Evolutionary conservation across 2,797 vertebrate genomes (phyloP).

Genomic region (Otolemur crassicaudatus): DNA sequence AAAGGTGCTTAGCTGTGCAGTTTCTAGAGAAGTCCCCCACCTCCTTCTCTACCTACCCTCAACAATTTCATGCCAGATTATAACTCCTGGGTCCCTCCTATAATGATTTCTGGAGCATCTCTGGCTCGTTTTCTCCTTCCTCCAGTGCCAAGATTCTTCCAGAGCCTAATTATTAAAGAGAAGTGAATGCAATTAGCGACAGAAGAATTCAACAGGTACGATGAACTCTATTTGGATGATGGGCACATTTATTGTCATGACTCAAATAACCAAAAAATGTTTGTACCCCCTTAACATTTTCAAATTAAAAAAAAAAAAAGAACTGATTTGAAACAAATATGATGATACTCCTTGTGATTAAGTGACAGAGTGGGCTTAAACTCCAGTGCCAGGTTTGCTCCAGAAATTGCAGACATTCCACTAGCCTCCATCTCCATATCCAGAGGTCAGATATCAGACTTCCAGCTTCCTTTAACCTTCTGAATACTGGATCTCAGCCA

Average conservation of each 20-base stretch:
- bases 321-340: neutral
- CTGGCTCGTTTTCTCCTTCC: neutral
- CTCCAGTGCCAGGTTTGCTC: neutral
- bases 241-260: neutral
- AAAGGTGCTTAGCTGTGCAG: neutral
- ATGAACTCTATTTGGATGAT: neutral
- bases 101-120: neutral
- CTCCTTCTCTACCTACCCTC: neutral
- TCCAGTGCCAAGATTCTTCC: neutral
- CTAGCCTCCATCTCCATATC: neutral
- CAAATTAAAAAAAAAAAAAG: neutral
- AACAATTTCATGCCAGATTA: neutral
- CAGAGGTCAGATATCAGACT: neutral
- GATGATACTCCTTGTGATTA: neutral
- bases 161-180: conserved; percentile 22
- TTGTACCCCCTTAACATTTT: neutral
- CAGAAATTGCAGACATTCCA: neutral
- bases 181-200: neutral
- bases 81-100: neutral
- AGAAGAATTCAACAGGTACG: neutral
- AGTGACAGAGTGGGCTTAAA: neutral
- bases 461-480: conserved; percentile 44
- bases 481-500: neutral
- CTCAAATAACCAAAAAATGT: neutral
- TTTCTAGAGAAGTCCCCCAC: neutral